Evolutionary conservation across 2,888 invertebrate genomes (phyloP).

Genomic region (Neria commutata): DNA sequence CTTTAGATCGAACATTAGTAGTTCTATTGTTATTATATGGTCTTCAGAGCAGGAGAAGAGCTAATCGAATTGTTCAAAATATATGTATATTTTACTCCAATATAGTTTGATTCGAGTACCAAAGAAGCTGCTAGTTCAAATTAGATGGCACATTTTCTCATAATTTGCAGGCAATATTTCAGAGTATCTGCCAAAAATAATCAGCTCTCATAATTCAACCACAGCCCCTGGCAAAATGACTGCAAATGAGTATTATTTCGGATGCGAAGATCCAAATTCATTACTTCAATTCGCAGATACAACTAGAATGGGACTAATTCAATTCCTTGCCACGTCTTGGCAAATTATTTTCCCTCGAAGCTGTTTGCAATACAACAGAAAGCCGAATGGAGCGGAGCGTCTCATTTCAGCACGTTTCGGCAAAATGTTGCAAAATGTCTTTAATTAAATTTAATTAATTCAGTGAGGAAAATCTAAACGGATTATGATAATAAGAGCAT

Average conservation of each 20-base stretch:
- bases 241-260: no score
- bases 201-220: neutral
- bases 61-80: no score
- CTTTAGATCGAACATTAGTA: no score
- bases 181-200: neutral
- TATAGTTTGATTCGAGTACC: no score
- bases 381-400: neutral
- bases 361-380: neutral
- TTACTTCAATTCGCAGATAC: neutral
- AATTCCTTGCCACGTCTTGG: neutral
- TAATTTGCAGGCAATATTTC: neutral
- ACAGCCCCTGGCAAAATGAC: no score
- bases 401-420: constrained; percentile 35
- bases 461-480: constrained; percentile 46
- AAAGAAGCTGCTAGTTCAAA: no score
- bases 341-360: neutral
- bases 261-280: no score
- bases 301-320: neutral
- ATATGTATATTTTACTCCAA: no score
- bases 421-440: constrained; percentile 48
- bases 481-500: constrained; percentile 55
- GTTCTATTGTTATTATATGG: no score
- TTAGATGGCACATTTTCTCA: neutral
- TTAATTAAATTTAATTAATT: constrained; percentile 61
- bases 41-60: no score